Base-by-base conservation (phyloP, 2,888 invertebrate species). In the Cheilosia soror region DNA sequence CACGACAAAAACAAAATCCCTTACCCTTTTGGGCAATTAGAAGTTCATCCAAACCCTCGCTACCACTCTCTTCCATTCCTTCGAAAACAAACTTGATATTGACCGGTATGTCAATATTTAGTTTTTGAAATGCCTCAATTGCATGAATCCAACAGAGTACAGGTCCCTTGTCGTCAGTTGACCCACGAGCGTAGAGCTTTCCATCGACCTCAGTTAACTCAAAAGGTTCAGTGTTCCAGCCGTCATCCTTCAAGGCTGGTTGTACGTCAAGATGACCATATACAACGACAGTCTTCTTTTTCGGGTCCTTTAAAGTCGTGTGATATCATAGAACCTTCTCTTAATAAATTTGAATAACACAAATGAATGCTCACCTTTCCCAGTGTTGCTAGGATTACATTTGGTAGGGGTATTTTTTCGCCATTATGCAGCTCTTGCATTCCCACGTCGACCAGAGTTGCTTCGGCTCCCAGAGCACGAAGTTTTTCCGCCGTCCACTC, bases 201-300 rank as follows among this genome's bases (percentile, higher is more conserved):
- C 95, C 97, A 93, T 98, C 94, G 81, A 95, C 95, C 91, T 98
- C 98, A 27, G 96, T 96, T 73, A 99, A 93, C 29, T 94, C 95
- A 93, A 99, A 99, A 0, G 99, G 99, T 81, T 99, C 98, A 0
- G 98, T 96, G 87, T 96, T 94, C 99, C 99, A 99, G 0, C 99
- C 99, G 93, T 99, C 99, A 85, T 96, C 96, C 90, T 95, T 95
- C 37, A 95, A 92, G 0, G 99, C 99, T 9, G 99, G 99, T 91
- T 99, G 99, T 0, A 99, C 99, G 93, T 99, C 99, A 90, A 99
- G 94, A 93, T 99, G 99, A 0, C 99, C 99, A 92, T 99, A 99
- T 76, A 99, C 94, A 77, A 97, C 95, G 53, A 99, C 95, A 5
- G 99, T 99, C 90, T 97, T 98, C 93, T 99, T 99, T 49, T 94